Evolutionary conservation across 2,113 vertebrate genomes (phyloP).

Genomic region (Nothoprocta pentlandii): DNA sequence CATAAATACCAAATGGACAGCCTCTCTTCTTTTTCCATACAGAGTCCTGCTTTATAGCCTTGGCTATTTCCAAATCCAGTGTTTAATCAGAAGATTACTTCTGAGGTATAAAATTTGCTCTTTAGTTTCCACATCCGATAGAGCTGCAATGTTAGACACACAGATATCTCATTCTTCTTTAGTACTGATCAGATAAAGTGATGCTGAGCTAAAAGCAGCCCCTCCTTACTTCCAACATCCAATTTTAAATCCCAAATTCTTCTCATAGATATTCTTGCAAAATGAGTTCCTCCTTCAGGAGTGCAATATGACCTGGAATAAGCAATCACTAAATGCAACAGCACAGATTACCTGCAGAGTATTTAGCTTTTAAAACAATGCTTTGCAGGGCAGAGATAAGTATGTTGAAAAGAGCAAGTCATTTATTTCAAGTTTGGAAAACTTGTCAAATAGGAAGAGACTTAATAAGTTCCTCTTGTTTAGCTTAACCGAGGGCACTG

Average conservation of each 20-base stretch:
- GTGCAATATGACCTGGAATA: background rate
- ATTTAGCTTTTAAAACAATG: background rate
- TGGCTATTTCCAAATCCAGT: background rate
- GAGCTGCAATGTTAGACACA: background rate
- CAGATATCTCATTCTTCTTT: background rate
- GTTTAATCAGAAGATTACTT: background rate
- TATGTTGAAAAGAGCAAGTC: background rate
- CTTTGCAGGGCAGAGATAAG: background rate
- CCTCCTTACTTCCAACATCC: background rate
- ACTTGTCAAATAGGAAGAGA: background rate
- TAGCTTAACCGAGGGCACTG: background rate
- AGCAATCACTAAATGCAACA: background rate
- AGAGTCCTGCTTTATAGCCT: background rate
- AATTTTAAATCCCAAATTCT: background rate
- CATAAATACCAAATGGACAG: background rate
- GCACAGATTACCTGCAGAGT: background rate
- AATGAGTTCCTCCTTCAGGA: background rate
- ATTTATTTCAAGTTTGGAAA: background rate
- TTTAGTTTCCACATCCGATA: background rate
- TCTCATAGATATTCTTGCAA: background rate
- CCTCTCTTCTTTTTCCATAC: background rate
- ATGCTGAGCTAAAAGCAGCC: background rate
- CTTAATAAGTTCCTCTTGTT: background rate
- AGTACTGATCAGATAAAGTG: background rate
- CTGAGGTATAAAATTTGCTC: background rate